These are phyloP conservation scores for Pyrgilauda ruficollis DNA, from an alignment of 2,113 vertebrate genomes.

Conservation along the genomic window DNA sequence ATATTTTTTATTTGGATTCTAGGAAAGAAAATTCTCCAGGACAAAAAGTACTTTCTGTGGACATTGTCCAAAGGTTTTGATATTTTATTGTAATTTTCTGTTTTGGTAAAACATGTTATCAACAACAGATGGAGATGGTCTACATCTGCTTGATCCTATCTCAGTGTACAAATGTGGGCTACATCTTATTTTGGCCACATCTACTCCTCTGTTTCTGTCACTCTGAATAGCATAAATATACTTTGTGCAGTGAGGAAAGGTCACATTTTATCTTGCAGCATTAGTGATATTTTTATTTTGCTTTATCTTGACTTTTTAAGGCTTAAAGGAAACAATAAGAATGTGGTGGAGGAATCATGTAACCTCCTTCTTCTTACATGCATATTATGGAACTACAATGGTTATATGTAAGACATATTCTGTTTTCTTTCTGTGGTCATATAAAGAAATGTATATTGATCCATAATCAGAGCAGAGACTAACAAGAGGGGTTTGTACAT, in stretches of 20 bases:
- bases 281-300: background rate
- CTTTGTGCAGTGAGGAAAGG: background rate
- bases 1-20: background rate
- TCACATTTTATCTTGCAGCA: background rate
- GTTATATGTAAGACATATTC: background rate
- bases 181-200: background rate
- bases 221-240: background rate
- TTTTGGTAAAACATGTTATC: background rate
- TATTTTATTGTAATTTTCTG: background rate
- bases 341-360: background rate
- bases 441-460: background rate
- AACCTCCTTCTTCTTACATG: background rate
- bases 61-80: background rate
- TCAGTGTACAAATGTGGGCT: rapidly evolving
- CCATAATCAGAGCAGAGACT: background rate
- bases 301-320: background rate
- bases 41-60: background rate
- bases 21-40: background rate
- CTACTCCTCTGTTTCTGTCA: background rate
- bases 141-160: background rate
- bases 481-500: rapidly evolving
- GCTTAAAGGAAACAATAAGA: background rate
- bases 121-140: background rate
- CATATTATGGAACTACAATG: background rate
- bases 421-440: background rate